Evolutionary conservation across 2,113 vertebrate genomes (phyloP), one percentile per base, ranked within the genome.

Genomic region (Baryphthengus martii): DNA sequence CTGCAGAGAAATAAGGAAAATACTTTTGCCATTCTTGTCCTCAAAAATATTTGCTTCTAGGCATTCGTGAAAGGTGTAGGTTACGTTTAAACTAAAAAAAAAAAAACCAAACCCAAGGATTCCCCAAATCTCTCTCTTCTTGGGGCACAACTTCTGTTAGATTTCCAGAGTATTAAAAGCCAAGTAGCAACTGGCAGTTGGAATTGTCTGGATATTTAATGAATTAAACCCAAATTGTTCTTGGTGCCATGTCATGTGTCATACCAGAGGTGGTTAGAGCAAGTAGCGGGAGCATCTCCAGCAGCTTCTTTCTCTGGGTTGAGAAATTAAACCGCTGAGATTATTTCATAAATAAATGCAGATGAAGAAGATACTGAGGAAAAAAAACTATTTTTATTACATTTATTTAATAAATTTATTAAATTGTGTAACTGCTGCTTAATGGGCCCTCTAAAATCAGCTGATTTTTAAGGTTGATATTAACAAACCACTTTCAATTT

Each of bases 101-200:
- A 5, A 10, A 12, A 45, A 18, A 62, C 25, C n/a, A 50, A 7
- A n/a, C n/a, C n/a, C 5, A 62, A 37, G 19, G 45, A 52, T n/a
- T 84, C n/a, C 17, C 39, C 1, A 28, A n/a, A 35, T 35, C 23
- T 61, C 13, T n/a, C 15, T n/a, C 26, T 39, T n/a, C n/a, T 23
- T 2, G 42, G 61, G 55, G 9, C 5, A 26, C 31, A 40, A 55
- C 2, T 68, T 35, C 1, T 1, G 2, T 42, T 47, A 17, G 13
- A 10, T 29, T 82, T 44, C 20, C 16, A 28, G 5, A 20, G 16
- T 31, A 19, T 45, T 39, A 8, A 70, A 47, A 47, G 25, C 61
- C 28, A 52, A 11, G 6, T 31, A 13, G 6, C 13, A 18, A 0
- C 33, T 62, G 45, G 52, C n/a, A 20, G 1, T 5, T 35, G 53